These are phyloP conservation scores for Cepaea nemoralis DNA, from an alignment of 1,140 invertebrate species.

Conservation along the genomic window DNA sequence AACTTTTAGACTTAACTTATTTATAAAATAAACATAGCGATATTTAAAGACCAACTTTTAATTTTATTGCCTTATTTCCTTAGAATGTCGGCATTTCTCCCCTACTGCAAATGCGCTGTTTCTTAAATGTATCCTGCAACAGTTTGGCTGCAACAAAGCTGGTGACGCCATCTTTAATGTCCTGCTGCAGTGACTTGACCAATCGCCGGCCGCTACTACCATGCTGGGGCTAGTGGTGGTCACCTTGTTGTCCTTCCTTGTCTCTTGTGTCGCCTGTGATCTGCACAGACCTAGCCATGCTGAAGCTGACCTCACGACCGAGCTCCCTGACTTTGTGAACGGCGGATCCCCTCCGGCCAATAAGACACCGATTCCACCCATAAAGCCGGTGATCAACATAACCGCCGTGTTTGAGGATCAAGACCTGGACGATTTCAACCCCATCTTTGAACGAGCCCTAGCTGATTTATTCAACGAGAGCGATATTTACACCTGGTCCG, in stretches of 20 bases:
- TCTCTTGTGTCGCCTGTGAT: conserved; percentile 12
- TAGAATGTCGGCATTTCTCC: too few species aligned
- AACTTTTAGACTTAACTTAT: too few species aligned
- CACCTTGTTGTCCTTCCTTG: conserved; percentile 6
- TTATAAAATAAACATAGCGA: too few species aligned
- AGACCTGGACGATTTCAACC: conserved; percentile 48
- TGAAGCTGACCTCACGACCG: background rate
- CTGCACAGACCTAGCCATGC: background rate
- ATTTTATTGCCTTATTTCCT: too few species aligned
- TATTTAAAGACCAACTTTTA: too few species aligned
- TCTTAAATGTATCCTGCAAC: too few species aligned
- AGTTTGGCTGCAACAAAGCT: too few species aligned
- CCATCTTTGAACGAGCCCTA: conserved; percentile 48
- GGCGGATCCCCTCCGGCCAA: background rate
- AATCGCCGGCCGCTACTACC: background rate
- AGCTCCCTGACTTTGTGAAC: too few species aligned
- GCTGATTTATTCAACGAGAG: conserved; percentile 43
- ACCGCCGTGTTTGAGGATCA: conserved; percentile 53
- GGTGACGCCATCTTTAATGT: too few species aligned
- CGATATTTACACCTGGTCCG: conserved; percentile 42
- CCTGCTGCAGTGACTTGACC: background rate
- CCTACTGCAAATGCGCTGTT: too few species aligned
- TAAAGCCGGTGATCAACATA: conserved; percentile 42
- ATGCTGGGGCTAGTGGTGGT: conserved; percentile 25
- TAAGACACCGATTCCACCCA: background rate